Conservation (phyloP, 1,140 invertebrate genomes). For the Drosophila saltans region DNA sequence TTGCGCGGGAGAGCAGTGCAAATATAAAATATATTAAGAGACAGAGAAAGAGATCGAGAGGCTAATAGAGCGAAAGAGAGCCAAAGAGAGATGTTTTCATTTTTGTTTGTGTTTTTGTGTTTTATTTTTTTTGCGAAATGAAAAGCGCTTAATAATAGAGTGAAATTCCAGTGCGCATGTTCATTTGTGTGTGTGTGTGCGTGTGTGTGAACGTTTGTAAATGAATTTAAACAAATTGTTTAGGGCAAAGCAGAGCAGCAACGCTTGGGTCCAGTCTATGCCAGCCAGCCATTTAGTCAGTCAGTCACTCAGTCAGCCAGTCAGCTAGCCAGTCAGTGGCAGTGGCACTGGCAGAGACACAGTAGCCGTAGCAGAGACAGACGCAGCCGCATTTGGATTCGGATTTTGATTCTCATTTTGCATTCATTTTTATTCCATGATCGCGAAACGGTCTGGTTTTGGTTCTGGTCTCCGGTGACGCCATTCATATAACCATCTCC, state of each 20-base stretch:
- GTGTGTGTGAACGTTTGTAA: slow-evolving; percentile 34
- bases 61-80: too few relatives aligned
- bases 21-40: slow-evolving; percentile 8
- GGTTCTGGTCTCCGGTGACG: slow-evolving; percentile 6
- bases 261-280: background rate
- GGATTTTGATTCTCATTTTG: slow-evolving; percentile 17
- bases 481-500: background rate
- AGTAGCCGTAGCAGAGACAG: slow-evolving; percentile 5
- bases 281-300: too few relatives aligned
- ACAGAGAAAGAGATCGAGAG: slow-evolving; percentile 9
- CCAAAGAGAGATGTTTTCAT: slow-evolving; percentile 2
- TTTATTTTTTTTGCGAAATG: slow-evolving; percentile 28
- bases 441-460: slow-evolving; percentile 16
- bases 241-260: slow-evolving; percentile 33
- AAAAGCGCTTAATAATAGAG: slow-evolving; percentile 61
- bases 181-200: slow-evolving; percentile 36
- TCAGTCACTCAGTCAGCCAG: background rate
- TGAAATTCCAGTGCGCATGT: slow-evolving; percentile 58
- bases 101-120: slow-evolving; percentile 18
- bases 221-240: slow-evolving; percentile 59
- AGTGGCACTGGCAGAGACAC: slow-evolving; percentile 13
- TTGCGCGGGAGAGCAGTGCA: background rate
- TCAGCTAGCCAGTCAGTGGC: background rate
- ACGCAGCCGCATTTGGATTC: slow-evolving; percentile 21
- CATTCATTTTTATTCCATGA: slow-evolving; percentile 42